Evolutionary conservation across 2,113 vertebrate genomes (phyloP), one percentile per base, ranked within the genome.

Genomic region (Etheostoma spectabile): DNA sequence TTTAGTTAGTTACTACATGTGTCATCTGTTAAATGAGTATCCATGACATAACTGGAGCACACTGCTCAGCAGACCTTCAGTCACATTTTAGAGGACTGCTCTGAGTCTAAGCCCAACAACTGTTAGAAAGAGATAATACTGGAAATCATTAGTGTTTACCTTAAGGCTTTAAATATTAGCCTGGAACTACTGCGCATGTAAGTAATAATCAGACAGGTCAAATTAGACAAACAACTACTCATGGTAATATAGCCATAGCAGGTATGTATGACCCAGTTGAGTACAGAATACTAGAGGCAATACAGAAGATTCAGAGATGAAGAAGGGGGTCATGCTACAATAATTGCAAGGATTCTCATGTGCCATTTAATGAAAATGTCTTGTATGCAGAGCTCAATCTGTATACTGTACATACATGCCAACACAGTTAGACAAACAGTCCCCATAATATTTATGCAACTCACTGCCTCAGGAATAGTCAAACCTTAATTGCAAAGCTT

Each of bases 221-320:
- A 75, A 85, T 88, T 69, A 89, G 76, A 80, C 38, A 85, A 88
- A 92, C 77, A 88, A 75, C 64, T n/a, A 64, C 15, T 81, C 24
- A 19, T 72, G 42, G 48, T 64, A 24, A 75, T 65, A 72, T 14
- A 42, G 15, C n/a, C 27, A 42, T 68, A 71, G 60, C 30, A 76
- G 66, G 63, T 77, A 56, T 65, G 81, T 74, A 60, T 78, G 51
- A 80, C 51, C 68, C 33, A 63, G 48, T 64, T 83, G 35, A 11
- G 38, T 42, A 42, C 38, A 42, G 38, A 11, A 69, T 33, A n/a
- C 4, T 49, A 1, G 21, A 33, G 10, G 21, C 14, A 22, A 45
- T 1, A 45, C 8, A 56, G n/a, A 55, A n/a, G 11, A 79, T 10
- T 42, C 27, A 61, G 6, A 45, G 8, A 61, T 38, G 14, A 61